Evolutionary conservation across 2,113 vertebrate genomes (phyloP).

Genomic region (rat (Rattus norvegicus)): DNA sequence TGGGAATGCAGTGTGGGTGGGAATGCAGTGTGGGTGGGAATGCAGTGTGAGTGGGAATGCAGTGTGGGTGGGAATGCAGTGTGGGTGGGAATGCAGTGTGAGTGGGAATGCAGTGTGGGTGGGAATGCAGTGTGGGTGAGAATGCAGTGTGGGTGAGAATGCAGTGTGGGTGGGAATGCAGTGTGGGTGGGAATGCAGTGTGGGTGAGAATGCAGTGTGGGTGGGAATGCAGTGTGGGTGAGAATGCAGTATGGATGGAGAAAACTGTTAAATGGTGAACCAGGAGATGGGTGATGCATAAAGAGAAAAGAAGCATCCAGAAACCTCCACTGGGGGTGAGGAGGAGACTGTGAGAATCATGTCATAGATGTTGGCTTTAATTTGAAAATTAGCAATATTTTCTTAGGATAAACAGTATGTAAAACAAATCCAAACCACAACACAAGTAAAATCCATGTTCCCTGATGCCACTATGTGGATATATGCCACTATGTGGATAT

Average conservation of each 20-base stretch:
- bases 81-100: background rate
- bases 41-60: background rate
- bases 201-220: no score
- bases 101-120: background rate
- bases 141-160: no score
- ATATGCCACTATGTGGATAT: background rate
- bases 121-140: no score
- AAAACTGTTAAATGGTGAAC: background rate
- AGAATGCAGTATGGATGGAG: background rate
- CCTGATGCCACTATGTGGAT: background rate
- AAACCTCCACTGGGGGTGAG: no score
- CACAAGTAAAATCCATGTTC: background rate
- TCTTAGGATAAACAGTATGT: background rate
- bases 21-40: background rate
- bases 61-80: background rate
- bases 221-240: background rate
- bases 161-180: background rate
- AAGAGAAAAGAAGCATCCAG: background rate
- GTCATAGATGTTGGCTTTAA: background rate
- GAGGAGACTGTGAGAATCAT: background rate
- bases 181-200: background rate
- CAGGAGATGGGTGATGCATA: background rate
- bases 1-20: no score
- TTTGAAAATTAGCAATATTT: background rate
- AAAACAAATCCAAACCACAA: background rate